Base-by-base conservation (phyloP, 2,888 invertebrate genomes). In the Homarus gammarus region DNA sequence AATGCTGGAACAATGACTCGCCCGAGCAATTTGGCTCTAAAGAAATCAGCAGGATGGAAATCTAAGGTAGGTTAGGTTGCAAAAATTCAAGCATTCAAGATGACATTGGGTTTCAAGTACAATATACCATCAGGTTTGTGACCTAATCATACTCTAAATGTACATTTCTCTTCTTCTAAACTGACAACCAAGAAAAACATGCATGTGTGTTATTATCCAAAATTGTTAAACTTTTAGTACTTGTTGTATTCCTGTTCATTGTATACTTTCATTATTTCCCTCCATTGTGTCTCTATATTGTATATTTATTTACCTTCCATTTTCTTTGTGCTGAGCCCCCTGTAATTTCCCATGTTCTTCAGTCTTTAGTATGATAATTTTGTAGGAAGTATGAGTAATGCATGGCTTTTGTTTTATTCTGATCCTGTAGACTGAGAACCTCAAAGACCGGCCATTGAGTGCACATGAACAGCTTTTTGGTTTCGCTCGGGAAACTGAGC, bases 381-480 rank as follows among this genome's bases (percentile, higher is more conserved):
- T 61, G 75, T 83, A 56, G 56, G 56, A 49, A 83, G 72, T 68
- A 77, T 38, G 31, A 72, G 81, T 82, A 84, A 68, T 85, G 89
- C 85, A 82, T 86, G 92, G 87, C 90, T 64, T 68, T 49, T 83
- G n/a, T 72, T 89, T 85, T 89, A 70, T 79, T 61, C 79, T 85
- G 49, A 64, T 72, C 72, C 73, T 85, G 88, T 89, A 89, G 89
- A 78, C 68, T 75, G 89, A 89, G 64, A 89, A 89, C 84, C 89
- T 81, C 72, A 84, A 86, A 82, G 87, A 91, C 75, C 92, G 92
- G 31, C 90, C 92, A 40, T 73, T 93, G 93, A 90, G 94, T 92
- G 93, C 93, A 92, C 92, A 93, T 92, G 93, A 94, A 92, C 93
- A 93, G 89, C 93, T 93, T 83, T 94, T 93, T 92, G 93, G 93